Evolutionary conservation across 2,797 vertebrate genomes (phyloP).

Genomic region (Balearica regulorum): DNA sequence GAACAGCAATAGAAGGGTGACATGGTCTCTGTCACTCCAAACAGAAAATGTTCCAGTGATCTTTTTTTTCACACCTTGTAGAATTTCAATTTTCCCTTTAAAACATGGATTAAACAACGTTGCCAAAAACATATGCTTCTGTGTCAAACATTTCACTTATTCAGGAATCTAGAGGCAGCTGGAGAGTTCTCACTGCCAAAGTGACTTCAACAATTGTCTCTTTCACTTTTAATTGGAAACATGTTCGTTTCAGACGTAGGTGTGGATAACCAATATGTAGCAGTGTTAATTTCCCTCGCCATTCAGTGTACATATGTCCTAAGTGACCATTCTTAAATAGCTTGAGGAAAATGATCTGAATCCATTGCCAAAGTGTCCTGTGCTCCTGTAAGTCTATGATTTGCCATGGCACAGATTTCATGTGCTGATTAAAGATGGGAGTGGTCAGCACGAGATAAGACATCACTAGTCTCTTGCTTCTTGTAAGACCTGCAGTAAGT

Average conservation of each 20-base stretch:
- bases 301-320: background rate
- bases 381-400: background rate
- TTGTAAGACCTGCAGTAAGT: background rate
- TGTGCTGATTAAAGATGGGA: background rate
- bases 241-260: constrained; percentile 36
- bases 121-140: constrained; percentile 76
- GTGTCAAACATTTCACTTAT: constrained; percentile 77
- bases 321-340: background rate
- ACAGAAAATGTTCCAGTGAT: constrained; percentile 58
- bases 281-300: background rate
- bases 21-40: constrained; percentile 56
- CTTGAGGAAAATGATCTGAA: background rate
- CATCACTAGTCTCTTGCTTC: background rate
- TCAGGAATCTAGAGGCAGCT: constrained; percentile 70
- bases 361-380: background rate
- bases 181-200: constrained; percentile 56
- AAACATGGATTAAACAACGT: constrained; percentile 73
- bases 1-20: constrained; percentile 49
- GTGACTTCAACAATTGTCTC: constrained; percentile 59
- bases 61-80: constrained; percentile 69
- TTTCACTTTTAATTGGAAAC: constrained; percentile 63
- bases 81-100: constrained; percentile 74
- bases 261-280: constrained; percentile 18
- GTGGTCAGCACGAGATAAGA: background rate
- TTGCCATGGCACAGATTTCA: constrained; percentile 10